Evolutionary conservation across 2,888 invertebrate genomes (phyloP).

Genomic region (Eupithecia vulgata): DNA sequence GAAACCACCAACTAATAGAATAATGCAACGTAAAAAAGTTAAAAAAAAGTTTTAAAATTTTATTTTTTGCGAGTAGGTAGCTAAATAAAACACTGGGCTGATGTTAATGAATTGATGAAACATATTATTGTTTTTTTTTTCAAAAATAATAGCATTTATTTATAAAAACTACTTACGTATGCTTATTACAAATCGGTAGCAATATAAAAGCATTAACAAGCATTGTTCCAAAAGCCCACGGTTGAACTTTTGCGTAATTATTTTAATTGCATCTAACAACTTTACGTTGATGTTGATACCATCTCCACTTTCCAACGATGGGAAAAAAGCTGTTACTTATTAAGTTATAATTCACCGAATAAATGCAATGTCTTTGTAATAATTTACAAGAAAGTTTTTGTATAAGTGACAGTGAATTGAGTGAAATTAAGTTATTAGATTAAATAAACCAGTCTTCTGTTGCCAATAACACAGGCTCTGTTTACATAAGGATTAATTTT

Average conservation of each 20-base stretch:
- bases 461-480: neutral
- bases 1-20: neutral
- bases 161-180: slow-evolving; percentile 14
- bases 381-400: slow-evolving; percentile 24
- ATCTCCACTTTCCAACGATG: slow-evolving; percentile 45
- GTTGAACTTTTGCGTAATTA: slow-evolving; percentile 47
- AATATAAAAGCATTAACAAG: slow-evolving; percentile 11
- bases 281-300: slow-evolving; percentile 40
- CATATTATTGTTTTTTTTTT: neutral
- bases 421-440: neutral
- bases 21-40: no score
- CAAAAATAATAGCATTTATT: neutral
- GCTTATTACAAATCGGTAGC: slow-evolving; percentile 10
- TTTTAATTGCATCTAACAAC: slow-evolving; percentile 42
- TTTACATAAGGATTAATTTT: neutral
- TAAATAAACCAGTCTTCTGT: neutral
- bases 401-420: neutral
- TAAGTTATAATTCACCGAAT: slow-evolving; percentile 31
- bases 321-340: slow-evolving; percentile 37
- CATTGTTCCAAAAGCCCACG: slow-evolving; percentile 36
- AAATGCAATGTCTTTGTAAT: slow-evolving; percentile 34
- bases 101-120: no score
- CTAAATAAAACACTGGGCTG: no score
- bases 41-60: no score
- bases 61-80: no score